These are phyloP conservation scores for Sericinus montela DNA, from an alignment of 2,888 invertebrate species.

Conservation along the genomic window DNA sequence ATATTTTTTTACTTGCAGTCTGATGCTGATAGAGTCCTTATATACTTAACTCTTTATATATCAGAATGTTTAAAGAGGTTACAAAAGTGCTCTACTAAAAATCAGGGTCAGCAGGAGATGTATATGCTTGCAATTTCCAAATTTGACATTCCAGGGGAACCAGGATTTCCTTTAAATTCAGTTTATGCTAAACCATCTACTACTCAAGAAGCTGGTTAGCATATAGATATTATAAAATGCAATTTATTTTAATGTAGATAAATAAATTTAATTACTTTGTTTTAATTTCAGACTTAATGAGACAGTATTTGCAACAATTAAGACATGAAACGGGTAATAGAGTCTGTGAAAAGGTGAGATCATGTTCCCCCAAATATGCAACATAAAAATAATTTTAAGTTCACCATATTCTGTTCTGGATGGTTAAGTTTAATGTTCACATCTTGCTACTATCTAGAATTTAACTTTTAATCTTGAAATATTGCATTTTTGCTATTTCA, in stretches of 20 bases:
- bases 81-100: constrained; percentile 93
- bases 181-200: constrained; percentile 93
- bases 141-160: constrained; percentile 98
- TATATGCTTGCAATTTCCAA: constrained; percentile 95
- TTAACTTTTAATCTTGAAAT: no score
- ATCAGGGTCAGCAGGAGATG: constrained; percentile 96
- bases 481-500: no score
- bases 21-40: constrained; percentile 96
- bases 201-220: constrained; percentile 87
- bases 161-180: constrained; percentile 95
- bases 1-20: constrained; percentile 79
- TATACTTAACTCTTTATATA: constrained; percentile 98
- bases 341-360: constrained; percentile 89
- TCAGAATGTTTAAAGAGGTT: constrained; percentile 98
- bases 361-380: no score
- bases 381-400: no score
- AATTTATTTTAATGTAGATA: constrained; percentile 13
- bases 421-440: no score
- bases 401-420: no score
- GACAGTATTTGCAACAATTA: constrained; percentile 95
- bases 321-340: constrained; percentile 96
- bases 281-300: constrained; percentile 86
- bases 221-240: constrained; percentile 1
- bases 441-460: no score
- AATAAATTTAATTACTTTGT: no score